Base-by-base conservation (phyloP, 2,888 invertebrate genomes). In the Drosophila affinis region DNA sequence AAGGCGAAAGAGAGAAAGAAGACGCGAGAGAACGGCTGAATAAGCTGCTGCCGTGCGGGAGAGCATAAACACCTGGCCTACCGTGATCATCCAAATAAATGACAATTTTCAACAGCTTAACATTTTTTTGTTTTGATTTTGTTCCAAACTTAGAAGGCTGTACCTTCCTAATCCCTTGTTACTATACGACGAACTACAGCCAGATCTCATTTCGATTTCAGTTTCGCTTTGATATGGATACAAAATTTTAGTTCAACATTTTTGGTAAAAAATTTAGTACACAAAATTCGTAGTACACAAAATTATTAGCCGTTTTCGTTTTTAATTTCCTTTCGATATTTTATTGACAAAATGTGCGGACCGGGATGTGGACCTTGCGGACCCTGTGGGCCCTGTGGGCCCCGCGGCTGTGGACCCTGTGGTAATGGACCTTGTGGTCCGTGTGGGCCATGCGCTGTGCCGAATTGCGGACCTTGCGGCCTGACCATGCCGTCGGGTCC, bases 301-400 rank as follows among this genome's bases (percentile, higher is more conserved):
- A 57, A 48, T 21, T 27, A 12, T 24, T 45, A 0, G 3, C 6
- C 18, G 32, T 17, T 21, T 4, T 6, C 6, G 2, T 39, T 44
- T 21, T 21, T 21, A 3, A 21, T 3, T 3, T 21, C 3, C 3
- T 21, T 21, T 21, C 21, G 21, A 21, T 21, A 21, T 21, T 21
- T 21, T 21, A 21, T 21, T 3, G 3, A 21, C 21, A 21, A 21
- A 21, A 21, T 21, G 21, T 62, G 71, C 5, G 87, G 84, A 24
- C 80, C 89, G 0, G 77, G 47, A 21, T 69, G 69, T 14, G 69
- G 72, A 24, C 80, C 89, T 0, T 77, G 39, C 17, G 69, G 72
- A 24, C 91, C 91, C 1, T 49, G 57, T 9, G 72, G 71, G 39
- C 90, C 91, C 1, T 81, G 76, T 51, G 72, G 75, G 5, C 49